Conservation (phyloP, 2,888 invertebrate species). For the Synanthedon andrenaeformis region DNA sequence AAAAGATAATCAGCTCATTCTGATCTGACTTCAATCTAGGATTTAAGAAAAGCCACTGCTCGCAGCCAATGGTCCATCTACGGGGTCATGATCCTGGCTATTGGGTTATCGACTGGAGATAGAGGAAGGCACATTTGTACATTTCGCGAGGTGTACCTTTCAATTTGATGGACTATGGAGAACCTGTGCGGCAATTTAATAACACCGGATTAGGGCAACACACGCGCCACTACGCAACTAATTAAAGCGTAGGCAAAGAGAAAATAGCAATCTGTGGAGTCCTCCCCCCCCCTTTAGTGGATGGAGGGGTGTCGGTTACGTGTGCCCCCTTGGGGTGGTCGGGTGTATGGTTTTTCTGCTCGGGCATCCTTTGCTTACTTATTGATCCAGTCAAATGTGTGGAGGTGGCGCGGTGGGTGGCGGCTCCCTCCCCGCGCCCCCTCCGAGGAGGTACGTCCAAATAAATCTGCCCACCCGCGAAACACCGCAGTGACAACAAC, state of each 20-base stretch:
- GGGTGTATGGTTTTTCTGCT: constrained; percentile 73
- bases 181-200: constrained; percentile 36
- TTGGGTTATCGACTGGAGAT: too few species aligned
- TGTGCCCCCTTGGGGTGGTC: constrained; percentile 69
- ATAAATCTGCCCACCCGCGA: constrained; percentile 72
- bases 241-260: constrained; percentile 72
- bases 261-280: constrained; percentile 70
- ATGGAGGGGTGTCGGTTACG: constrained; percentile 69
- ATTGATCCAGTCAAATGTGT: constrained; percentile 73
- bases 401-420: constrained; percentile 68
- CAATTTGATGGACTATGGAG: background rate
- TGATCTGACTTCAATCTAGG: too few species aligned
- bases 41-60: too few species aligned
- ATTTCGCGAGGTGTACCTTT: too few species aligned
- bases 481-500: constrained; percentile 70
- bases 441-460: constrained; percentile 67
- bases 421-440: constrained; percentile 51
- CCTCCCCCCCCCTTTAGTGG: constrained; percentile 68
- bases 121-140: too few species aligned
- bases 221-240: constrained; percentile 71
- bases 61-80: too few species aligned
- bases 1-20: too few species aligned
- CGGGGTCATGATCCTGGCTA: too few species aligned
- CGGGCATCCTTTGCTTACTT: constrained; percentile 73
- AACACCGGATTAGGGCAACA: constrained; percentile 58